Evolutionary conservation across 2,888 invertebrate genomes (phyloP), one percentile per base, ranked within the genome.

Genomic region (Apodemia duryi): DNA sequence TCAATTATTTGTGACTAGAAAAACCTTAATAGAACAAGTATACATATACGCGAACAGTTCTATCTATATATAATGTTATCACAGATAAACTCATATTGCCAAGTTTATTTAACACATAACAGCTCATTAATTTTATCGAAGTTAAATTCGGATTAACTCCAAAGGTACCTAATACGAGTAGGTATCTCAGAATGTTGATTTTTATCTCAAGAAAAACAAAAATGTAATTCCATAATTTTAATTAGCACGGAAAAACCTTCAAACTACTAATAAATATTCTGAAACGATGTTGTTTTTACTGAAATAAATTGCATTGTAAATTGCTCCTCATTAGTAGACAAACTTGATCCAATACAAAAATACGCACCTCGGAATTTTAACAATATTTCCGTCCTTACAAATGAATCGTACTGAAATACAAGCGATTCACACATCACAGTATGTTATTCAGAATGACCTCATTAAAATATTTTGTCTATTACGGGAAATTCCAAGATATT

Each of bases 391-490:
- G 84, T 76, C 77, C 69, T 62, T 61, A 61, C 57, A 54, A 66
- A 65, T 66, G 63, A 29, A 71, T 51, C 51, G 51, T 74, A 74
- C 72, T 57, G 65, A 57, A 79, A 73, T 79, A 75, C 68, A 72
- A 76, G 77, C 73, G 70, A 74, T 79, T 81, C 78, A 80, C 84
- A 83, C 83, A 80, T 85, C 81, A 80, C 72, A 79, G 77, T 80
- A 76, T 74, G 71, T 74, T 76, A 76, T 78, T 77, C 71, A 68
- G 79, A 83, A 86, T 83, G 81, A 79, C 76, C 83, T 88, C 87
- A 84, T 90, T 89, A 90, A 90, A 89, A 89, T 89, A 78, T 82
- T 85, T 84, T 67, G 74, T 74, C 83, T 85, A 84, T 86, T 85
- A 86, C 84, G 74, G 77, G 74, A 78, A 82, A 86, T 86, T 84